Evolutionary conservation across 1,140 invertebrate species (phyloP), one percentile per base, ranked within the genome.

Genomic region (Drosophila ficusphila): DNA sequence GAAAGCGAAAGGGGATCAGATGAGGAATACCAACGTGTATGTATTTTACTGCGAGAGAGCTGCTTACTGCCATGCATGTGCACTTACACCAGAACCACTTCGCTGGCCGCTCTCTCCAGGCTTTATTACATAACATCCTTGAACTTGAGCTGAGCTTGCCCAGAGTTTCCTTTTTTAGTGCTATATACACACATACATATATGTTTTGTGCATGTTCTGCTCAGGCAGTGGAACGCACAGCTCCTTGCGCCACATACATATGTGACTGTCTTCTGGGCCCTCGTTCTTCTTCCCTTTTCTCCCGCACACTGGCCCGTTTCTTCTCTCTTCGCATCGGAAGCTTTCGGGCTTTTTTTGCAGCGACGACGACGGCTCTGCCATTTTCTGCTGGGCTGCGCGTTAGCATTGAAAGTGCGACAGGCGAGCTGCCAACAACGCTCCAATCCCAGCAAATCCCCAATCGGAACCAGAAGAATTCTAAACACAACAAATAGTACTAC

Each of bases 51-150:
- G 60, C 14, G 29, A 31, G 57, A 49, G 44, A 33, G 54, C 39
- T 33, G 11, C 36, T 27, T 23, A 34, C 46, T 52, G 18, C 53
- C 21, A 34, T 49, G 39, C 36, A 34, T 18, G 34, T 49, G 39
- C 36, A 34, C 44, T 57, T 46, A 74, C 68, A 39, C 27, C 23
- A 25, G 18, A 49, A 38, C 33, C 21, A 65, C 31, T 31, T 31
- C 41, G 18, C 12, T 41, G 9, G 25, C 23, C 19, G 25, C 42
- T 67, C 60, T 39, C 27, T 42, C 53, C 65, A 48, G 46, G 56
- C 39, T 75, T 62, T 78, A 83, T 90, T 90, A 72, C 89, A 90
- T 90, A 90, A 90, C 82, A 90, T 89, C 85, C 89, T 90, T 90
- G 89, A 90, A 90, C 89, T 90, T 90, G 79, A 90, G 79, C 76